Evolutionary conservation across 1,140 invertebrate species (phyloP).

Genomic region (Bombus affinis): DNA sequence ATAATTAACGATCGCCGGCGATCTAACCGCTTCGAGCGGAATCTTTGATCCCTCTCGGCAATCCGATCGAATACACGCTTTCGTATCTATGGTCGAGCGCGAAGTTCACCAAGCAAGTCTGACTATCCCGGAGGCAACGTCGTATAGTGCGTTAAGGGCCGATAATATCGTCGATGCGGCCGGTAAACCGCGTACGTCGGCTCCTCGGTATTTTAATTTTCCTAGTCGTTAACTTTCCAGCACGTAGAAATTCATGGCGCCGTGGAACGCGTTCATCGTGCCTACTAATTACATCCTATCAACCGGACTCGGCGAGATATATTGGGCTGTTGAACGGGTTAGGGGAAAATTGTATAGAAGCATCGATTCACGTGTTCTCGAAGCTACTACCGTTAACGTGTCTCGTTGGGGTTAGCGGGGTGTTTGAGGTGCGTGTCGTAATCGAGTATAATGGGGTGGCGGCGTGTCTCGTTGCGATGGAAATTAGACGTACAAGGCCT

Average conservation of each 20-base stretch:
- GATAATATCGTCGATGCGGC: slow-evolving; percentile 41
- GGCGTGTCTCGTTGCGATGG: slow-evolving; percentile 6
- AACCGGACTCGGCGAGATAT: background rate
- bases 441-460: background rate
- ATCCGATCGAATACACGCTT: slow-evolving; percentile 29
- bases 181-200: background rate
- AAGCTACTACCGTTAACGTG: background rate
- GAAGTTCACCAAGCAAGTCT: slow-evolving; percentile 13
- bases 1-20: slow-evolving; percentile 51
- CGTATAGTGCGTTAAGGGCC: slow-evolving; percentile 19
- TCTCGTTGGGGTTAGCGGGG: background rate
- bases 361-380: slow-evolving; percentile 4
- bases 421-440: background rate
- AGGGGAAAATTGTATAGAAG: background rate
- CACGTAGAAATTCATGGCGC: slow-evolving; percentile 21
- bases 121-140: slow-evolving; percentile 1
- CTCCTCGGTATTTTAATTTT: slow-evolving; percentile 37
- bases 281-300: slow-evolving; percentile 38
- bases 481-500: slow-evolving; percentile 16
- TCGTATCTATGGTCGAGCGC: slow-evolving; percentile 25
- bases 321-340: background rate
- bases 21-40: slow-evolving; percentile 33
- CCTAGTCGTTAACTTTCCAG: slow-evolving; percentile 25
- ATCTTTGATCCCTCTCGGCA: slow-evolving; percentile 47
- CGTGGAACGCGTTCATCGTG: slow-evolving; percentile 24